Base-by-base conservation (phyloP, 1,140 invertebrate species). In the Penaeus japonicus region DNA sequence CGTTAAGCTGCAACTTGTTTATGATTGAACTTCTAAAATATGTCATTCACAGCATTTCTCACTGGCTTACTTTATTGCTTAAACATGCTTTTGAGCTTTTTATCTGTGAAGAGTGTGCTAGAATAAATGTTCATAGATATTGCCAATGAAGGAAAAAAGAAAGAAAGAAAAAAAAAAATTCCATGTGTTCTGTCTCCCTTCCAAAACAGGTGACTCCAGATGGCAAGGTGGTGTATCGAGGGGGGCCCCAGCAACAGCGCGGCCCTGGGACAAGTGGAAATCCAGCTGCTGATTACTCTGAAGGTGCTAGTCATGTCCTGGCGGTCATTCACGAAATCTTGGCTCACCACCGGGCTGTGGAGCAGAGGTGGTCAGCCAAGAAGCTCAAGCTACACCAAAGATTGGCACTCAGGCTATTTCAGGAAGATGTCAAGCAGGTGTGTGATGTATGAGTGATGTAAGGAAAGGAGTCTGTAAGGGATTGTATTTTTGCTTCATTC, bases 281-380 rank as follows among this genome's bases (percentile, higher is more conserved):
- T 93, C 97, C 97, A 15, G 97, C 97, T 10, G 97, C 97, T 3
- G 98, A 99, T 93, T 99, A 99, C 92, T 98, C 97, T 87, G 97
- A 98, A 91, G 98, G 93, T 62, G 93, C 94, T 54, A 93, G 92
- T 62, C 93, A 94, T 91, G 93, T 94, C 5, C 88, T 94, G 10
- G 92, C 94, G n/a, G 96, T 97, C 22, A 99, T 98, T 90, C 97
- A 98, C 92, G 96, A 98, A 94, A 98, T 99, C 91, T 93, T 99
- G 83, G 97, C 97, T 84, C 97, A 99, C 92, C 98, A 99, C 92
- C 93, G 98, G 87, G 95, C 96, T 0, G 93, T 99, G 4, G 98
- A 99, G 93, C 96, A 97, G 90, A 95, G 97, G 78, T 99, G 98
- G 96, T 97, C 98, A 91, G 95, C 96, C 73, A 97, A 98, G 88